Evolutionary conservation across 2,888 invertebrate species (phyloP), one percentile per base, ranked within the genome.

Genomic region (Mythimna albipuncta): DNA sequence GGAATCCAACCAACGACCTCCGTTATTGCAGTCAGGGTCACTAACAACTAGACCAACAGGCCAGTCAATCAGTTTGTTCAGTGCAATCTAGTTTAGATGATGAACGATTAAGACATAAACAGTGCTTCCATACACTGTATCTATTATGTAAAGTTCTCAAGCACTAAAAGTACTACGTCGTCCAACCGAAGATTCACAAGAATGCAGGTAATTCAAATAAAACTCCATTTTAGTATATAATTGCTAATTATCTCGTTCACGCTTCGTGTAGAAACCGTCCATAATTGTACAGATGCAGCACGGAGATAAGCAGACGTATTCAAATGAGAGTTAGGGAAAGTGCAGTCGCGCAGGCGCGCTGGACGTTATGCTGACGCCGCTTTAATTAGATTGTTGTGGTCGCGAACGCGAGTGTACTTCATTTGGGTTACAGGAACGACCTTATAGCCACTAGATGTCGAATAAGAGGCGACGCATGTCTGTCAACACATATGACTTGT

Each of bases 311-410:
- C 82, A 84, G 87, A 82, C 76, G 82, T 86, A 91, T 90, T 89
- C 86, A 87, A 88, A 90, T 88, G 85, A 78, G 84, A 85, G 65
- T 65, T 61, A 79, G 89, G 88, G 92, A 93, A 92, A 92, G 91
- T 91, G 88, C 80, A 80, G 81, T 75, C 77, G 84, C 78, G 82
- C 88, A 84, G 82, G 69, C 82, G 68, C 71, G 9, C 69, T 61
- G 84, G 68, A 26, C 79, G 72, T 62, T 83, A 74, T 67, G 65
- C 64, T 72, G 66, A 67, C 62, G 57, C 59, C 21, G 52, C 63
- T 67, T 62, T 77, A 71, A 83, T 73, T 77, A 81, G 64, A 72
- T 63, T 72, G 63, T 72, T 73, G 69, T 64, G 75, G 64, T 67
- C 58, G 67, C 66, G 67, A 70, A 58, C 58, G 38, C 64, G 57